Base-by-base conservation (phyloP, 2,797 vertebrate species). In the Protosalanx chinensis region DNA sequence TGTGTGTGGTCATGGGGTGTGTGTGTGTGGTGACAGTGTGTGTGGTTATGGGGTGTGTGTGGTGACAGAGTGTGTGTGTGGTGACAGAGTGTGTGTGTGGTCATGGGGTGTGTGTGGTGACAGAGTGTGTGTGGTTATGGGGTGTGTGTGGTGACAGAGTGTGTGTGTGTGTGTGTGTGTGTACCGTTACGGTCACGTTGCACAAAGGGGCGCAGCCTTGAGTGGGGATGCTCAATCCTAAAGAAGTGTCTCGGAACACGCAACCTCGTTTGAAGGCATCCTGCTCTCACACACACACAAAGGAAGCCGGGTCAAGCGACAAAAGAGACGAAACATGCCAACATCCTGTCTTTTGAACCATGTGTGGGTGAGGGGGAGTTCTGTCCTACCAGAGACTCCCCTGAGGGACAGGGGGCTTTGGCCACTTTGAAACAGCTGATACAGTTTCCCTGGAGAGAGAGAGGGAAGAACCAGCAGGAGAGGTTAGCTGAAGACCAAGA, bases 191-290 rank as follows among this genome's bases (percentile, higher is more conserved):
- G 0, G 86, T 93, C 6, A 72, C 0, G 15, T 92, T 93, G 78
- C 94, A 96, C 72, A 84, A 81, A 0, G 74, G 84, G 4, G 81
- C 73, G 78, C 94, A 95, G 33, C 93, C 88, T 0, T 0, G 79
- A 0, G 29, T 67, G 0, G 77, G 37, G 57, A 90, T 30, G 0
- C 1, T 68, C 20, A 80, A 0, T 0, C 0, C 59, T 5, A 64
- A 8, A 0, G 65, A 0, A 1, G 0, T 70, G 78, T 79, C 1
- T 3, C 65, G 70, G 58, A 80, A 94, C 56, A 88, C 0, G 10
- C 93, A 95, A 1, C 77, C 91, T 1, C 6, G 72, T 5, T 33
- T 81, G 71, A 79, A 84, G n/a, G 79, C 71, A 20, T 67, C 76
- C 94, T 95, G 70, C 59, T 86, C 12, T 30, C n/a, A 46, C 15